Evolutionary conservation across 2,113 vertebrate species (phyloP).

Genomic region (Petroica traversi): DNA sequence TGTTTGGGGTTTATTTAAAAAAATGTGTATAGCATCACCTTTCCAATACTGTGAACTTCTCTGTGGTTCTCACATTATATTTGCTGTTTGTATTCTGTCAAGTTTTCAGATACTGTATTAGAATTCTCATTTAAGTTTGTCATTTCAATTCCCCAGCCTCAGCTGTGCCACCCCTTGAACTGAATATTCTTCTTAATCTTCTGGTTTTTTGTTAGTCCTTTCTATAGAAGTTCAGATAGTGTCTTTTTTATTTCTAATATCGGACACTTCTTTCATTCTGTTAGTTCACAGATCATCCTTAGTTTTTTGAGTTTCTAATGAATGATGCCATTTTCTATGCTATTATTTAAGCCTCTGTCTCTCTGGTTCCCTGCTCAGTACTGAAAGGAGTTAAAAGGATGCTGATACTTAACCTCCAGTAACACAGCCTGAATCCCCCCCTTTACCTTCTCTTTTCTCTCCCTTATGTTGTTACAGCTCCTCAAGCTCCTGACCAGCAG

Average conservation of each 20-base stretch:
- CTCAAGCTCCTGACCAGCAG: background rate
- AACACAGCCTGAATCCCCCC: background rate
- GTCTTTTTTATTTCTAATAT: background rate
- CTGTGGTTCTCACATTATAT: background rate
- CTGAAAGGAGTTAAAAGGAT: background rate
- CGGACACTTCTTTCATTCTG: background rate
- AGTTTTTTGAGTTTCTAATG: background rate
- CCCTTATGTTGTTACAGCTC: background rate
- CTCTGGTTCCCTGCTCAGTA: background rate
- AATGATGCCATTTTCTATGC: background rate
- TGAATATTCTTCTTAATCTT: background rate
- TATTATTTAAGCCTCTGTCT: background rate
- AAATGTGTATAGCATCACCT: background rate
- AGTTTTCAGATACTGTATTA: background rate
- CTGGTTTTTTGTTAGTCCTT: background rate
- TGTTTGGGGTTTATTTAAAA: background rate
- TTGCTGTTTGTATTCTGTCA: background rate
- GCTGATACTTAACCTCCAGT: background rate
- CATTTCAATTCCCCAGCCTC: background rate
- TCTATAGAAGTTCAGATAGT: background rate
- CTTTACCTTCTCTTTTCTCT: background rate
- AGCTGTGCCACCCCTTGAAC: background rate
- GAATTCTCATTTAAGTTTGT: background rate
- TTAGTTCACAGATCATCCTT: background rate
- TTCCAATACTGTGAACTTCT: background rate